Percentiles rank a stretch among this genome's conserved stretches.
phyloP scores from a whole-genome alignment of 2,113 vertebrate genomes.

The Hipposideros armiger region DNA sequence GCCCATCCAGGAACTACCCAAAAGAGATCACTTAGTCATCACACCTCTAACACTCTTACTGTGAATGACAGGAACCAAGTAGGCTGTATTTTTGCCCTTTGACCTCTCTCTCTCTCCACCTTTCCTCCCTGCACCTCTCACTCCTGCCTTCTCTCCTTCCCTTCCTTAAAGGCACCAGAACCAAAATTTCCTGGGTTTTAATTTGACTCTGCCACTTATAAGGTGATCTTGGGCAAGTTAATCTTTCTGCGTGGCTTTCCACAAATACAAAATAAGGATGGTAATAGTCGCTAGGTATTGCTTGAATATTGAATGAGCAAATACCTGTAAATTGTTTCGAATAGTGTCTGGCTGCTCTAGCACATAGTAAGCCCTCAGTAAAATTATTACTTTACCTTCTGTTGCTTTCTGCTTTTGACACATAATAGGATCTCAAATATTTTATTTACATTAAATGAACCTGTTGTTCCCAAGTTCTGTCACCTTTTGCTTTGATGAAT shows the following conservation, averaged over 20 bases:
- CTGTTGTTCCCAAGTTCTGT: not conserved
- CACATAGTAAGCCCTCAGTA: not conserved
- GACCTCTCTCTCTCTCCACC: not conserved
- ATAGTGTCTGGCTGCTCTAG: not conserved
- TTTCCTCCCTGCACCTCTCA: not conserved
- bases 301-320: not conserved
- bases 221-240: not conserved
- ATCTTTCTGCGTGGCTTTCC: not conserved
- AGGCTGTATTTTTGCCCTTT: not conserved
- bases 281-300: too few relatives aligned
- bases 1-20: not conserved
- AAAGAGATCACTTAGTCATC: not conserved
- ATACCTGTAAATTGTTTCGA: not conserved
- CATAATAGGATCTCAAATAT: not conserved
- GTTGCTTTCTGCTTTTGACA: not conserved
- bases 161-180: not conserved
- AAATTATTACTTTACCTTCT: not conserved
- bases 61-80: rapidly evolving
- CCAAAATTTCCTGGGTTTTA: not conserved
- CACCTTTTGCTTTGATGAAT: not conserved
- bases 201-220: not conserved
- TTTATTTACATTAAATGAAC: not conserved
- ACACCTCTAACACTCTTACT: too few relatives aligned
- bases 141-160: not conserved
- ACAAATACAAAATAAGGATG: not conserved